Evolutionary conservation across 2,797 vertebrate genomes (phyloP), one percentile per base, ranked within the genome.

Genomic region (Calcarius lapponicus): DNA sequence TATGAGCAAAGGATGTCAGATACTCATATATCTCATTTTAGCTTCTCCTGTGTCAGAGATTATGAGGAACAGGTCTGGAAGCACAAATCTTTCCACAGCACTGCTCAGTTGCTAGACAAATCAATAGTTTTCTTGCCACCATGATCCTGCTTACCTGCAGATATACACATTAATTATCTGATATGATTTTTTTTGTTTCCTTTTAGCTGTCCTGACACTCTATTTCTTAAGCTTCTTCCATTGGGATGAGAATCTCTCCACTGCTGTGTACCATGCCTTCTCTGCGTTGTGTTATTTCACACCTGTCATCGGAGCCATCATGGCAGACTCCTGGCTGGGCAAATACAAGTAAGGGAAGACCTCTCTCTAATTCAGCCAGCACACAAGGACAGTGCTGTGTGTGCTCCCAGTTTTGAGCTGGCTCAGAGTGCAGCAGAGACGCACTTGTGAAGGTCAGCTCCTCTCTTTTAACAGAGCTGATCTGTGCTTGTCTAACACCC

Each of bases 271-370:
- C 97, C 99, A 99, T 13, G 99, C 99, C 94, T 99, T 99, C 97
- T 98, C 98, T 2, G 97, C 99, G 2, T 98, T 99, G 42, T 99
- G 99, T 97, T 99, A 99, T 95, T 99, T 99, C 97, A 99, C 99
- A 6, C 99, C 99, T 22, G 96, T 99, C 61, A 94, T 99, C 18
- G 99, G 99, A 90, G 99, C 99, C 48, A 90, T 99, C 96, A 99
- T 99, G 72, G 99, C 99, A 40, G 99, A 99, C 96, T 99, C 99
- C 4, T 99, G 99, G 99, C 96, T 99, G 73, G 99, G 99, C 34
- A 99, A 99, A 96, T 99, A 98, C 97, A 99, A 97, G 99, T 99
- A 97, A 98, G 99, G 56, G 92, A 67, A 65, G 51, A 34, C 74
- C 50, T 25, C 13, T 78, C 16, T 85, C 22, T 60, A 17, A 25